phyloP scores from a whole-genome alignment of 2,113 vertebrate genomes.

The Atractosteus spatula region DNA sequence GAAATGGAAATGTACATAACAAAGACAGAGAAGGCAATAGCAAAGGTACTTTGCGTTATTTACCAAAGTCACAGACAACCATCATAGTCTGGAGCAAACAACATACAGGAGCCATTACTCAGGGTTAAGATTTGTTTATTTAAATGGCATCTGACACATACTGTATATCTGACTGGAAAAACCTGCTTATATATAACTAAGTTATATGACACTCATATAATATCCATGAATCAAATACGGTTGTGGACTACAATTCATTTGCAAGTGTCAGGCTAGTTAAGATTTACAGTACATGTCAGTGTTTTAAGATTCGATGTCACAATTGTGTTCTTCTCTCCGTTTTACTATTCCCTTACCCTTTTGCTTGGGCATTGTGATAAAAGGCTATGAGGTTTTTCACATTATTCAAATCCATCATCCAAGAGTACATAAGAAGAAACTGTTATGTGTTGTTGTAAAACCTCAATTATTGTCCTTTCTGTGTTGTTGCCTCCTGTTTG shows the following conservation, averaged over 20 bases:
- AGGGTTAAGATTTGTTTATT: neutral
- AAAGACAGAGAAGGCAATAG: neutral
- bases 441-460: too few species aligned
- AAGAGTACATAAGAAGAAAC: too few species aligned
- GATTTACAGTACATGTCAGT: constrained; percentile 5
- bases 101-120: neutral
- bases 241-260: neutral
- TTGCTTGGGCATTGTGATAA: too few species aligned
- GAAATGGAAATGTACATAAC: neutral
- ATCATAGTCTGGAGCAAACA: neutral
- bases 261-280: neutral
- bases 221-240: neutral
- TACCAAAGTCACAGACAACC: neutral
- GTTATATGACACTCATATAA: constrained; percentile 7
- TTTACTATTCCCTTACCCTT: too few species aligned
- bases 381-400: too few species aligned
- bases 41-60: neutral
- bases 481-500: too few species aligned
- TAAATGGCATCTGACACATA: constrained; percentile 9
- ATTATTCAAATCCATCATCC: too few species aligned
- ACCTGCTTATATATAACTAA: neutral
- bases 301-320: too few species aligned
- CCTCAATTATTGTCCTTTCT: too few species aligned
- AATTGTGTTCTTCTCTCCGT: too few species aligned
- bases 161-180: constrained; percentile 13